These are phyloP conservation scores for Amphipoea lucens DNA, from an alignment of 2,888 invertebrate species.

Conservation along the genomic window DNA sequence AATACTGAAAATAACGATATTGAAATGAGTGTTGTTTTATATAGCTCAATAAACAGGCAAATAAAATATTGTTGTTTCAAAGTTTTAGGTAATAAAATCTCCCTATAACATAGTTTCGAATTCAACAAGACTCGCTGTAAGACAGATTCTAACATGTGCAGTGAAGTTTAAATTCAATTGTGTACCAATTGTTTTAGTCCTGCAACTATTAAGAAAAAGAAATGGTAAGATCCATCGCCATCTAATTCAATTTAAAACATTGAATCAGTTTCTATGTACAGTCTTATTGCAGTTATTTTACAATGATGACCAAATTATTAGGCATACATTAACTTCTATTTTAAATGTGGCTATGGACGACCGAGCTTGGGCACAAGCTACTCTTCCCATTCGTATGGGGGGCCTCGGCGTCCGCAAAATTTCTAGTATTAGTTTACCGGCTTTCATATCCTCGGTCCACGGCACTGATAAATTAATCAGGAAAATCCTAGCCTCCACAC, in stretches of 20 bases:
- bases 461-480: no score
- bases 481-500: no score
- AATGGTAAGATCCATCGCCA: neutral
- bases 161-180: neutral
- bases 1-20: neutral
- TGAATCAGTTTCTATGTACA: neutral
- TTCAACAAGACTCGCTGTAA: neutral
- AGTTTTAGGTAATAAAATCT: neutral
- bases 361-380: no score
- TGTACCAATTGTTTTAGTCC: neutral
- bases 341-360: no score
- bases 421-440: no score
- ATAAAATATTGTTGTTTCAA: slow-evolving; percentile 1
- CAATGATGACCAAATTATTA: neutral
- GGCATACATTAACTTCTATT: no score
- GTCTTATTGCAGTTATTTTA: neutral
- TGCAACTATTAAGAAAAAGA: no score
- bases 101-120: neutral
- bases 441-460: no score
- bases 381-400: no score
- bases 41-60: neutral
- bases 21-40: neutral
- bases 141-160: neutral
- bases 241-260: neutral
- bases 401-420: no score